These are phyloP conservation scores for Eremobia ochroleuca DNA, from an alignment of 2,888 invertebrate species.

Conservation along the genomic window DNA sequence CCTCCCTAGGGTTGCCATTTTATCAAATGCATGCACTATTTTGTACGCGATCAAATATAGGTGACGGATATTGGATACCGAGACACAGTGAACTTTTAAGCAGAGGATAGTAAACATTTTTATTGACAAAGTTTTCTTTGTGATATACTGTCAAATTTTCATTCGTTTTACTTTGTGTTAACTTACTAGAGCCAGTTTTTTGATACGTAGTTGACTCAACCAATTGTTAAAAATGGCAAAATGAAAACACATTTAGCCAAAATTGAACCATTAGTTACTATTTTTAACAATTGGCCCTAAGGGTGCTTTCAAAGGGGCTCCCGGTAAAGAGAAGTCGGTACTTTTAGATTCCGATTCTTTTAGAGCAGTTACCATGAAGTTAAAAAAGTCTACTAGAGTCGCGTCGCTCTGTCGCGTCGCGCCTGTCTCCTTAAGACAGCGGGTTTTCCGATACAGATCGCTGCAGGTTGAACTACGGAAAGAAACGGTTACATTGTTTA, in stretches of 20 bases:
- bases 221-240: too few relatives aligned
- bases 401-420: neutral
- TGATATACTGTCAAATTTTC: neutral
- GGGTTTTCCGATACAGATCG: neutral
- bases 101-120: neutral
- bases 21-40: constrained; percentile 53
- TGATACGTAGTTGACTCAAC: too few relatives aligned
- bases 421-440: neutral
- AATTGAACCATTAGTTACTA: too few relatives aligned
- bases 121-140: neutral
- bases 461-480: neutral
- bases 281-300: too few relatives aligned
- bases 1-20: constrained; percentile 53
- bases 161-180: neutral
- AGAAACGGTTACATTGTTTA: neutral
- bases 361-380: neutral
- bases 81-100: constrained; percentile 1
- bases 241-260: too few relatives aligned
- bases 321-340: too few relatives aligned
- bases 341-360: too few relatives aligned
- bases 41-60: constrained; percentile 36
- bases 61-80: constrained; percentile 25
- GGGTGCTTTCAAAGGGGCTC: too few relatives aligned
- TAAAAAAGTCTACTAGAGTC: neutral
- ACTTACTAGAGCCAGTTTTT: too few relatives aligned